Conservation (phyloP, 2,888 invertebrate species). For the Diploptera punctata region DNA sequence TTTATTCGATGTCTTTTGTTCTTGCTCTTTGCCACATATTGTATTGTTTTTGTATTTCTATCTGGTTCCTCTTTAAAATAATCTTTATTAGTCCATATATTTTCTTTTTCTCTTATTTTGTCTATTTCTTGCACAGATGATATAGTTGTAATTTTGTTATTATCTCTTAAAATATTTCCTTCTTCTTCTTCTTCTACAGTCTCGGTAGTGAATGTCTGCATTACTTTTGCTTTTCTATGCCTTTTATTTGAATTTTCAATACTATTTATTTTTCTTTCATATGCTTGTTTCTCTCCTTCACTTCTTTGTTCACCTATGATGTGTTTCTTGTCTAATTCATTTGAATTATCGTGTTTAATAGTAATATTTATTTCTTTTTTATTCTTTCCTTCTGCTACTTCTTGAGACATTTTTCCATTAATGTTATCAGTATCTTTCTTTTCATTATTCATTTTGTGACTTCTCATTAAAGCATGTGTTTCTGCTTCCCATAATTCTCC, state of each 20-base stretch:
- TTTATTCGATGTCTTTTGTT: too few species aligned
- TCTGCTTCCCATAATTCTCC: conserved; percentile 22
- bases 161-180: too few species aligned
- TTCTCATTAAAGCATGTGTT: not conserved
- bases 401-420: not conserved
- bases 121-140: too few species aligned
- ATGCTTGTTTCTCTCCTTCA: not conserved
- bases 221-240: not conserved
- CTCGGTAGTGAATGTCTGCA: too few species aligned
- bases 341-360: not conserved
- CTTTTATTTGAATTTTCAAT: not conserved
- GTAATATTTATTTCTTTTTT: not conserved
- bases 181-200: too few species aligned
- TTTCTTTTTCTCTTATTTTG: too few species aligned
- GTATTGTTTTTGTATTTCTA: too few species aligned
- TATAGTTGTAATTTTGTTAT: too few species aligned
- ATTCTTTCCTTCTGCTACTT: not conserved
- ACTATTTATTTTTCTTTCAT: not conserved
- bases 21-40: too few species aligned
- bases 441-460: not conserved
- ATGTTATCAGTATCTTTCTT: not conserved
- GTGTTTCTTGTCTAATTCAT: not conserved
- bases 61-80: too few species aligned
- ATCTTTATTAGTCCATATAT: too few species aligned
- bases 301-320: not conserved